These are phyloP conservation scores for Copidosoma floridanum DNA, from an alignment of 1,140 invertebrate species.

Conservation along the genomic window DNA sequence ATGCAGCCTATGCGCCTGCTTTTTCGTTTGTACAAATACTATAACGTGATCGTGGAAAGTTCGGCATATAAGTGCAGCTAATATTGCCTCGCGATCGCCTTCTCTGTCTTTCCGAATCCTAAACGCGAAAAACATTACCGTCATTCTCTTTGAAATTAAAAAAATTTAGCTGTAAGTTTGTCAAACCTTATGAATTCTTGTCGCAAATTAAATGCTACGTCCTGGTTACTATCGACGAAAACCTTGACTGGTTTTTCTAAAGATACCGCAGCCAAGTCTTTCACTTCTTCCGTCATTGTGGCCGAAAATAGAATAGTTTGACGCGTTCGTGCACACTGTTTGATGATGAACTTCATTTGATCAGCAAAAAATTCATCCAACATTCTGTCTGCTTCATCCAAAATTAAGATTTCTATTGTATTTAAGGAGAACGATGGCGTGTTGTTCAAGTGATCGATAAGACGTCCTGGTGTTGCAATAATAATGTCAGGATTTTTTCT, in stretches of 20 bases:
- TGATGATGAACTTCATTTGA: conserved; percentile 96
- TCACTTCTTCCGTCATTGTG: conserved; percentile 96
- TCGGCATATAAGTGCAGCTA: conserved; percentile 86
- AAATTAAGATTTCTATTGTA: conserved; percentile 89
- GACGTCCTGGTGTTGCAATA: conserved; percentile 94
- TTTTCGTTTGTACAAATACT: conserved; percentile 95
- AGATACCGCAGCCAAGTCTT: conserved; percentile 89
- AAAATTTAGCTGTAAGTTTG: background rate
- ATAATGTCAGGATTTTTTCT: conserved; percentile 93
- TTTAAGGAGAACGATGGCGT: conserved; percentile 88
- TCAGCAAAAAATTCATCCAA: conserved; percentile 97
- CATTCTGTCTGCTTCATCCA: conserved; percentile 97
- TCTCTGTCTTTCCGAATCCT: conserved; percentile 77
- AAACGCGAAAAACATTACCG: background rate
- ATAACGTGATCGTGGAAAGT: conserved; percentile 92
- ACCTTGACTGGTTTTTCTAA: conserved; percentile 89
- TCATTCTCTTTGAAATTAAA: background rate
- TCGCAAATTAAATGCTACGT: conserved; percentile 90
- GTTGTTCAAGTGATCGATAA: conserved; percentile 97
- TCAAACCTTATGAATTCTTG: conserved; percentile 90
- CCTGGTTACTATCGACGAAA: conserved; percentile 93
- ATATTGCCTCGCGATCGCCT: conserved; percentile 85
- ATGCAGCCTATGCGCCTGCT: conserved; percentile 87
- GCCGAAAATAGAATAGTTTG: conserved; percentile 98
- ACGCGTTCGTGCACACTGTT: conserved; percentile 85